phyloP scores from a whole-genome alignment of 2,888 invertebrate genomes.

The Galeopsomyia nigrocyanea region DNA sequence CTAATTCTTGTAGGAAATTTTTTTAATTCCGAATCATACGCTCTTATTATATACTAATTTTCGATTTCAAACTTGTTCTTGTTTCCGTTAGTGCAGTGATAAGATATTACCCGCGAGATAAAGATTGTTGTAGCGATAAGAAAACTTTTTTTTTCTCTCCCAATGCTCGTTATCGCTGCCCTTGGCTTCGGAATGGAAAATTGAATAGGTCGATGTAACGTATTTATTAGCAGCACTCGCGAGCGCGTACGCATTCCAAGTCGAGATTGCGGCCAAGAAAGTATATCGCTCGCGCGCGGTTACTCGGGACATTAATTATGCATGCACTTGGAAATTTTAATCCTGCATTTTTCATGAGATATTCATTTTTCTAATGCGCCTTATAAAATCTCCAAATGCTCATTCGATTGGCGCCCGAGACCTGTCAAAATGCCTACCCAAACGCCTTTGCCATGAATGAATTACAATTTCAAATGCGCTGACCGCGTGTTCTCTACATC shows the following conservation, averaged over 20 bases:
- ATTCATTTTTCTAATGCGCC: neutral
- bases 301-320: constrained; percentile 17
- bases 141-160: no score
- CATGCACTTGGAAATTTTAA: constrained; percentile 17
- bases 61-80: no score
- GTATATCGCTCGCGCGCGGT: no score
- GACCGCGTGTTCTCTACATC: neutral
- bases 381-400: constrained; percentile 1
- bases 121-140: no score
- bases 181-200: no score
- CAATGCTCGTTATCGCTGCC: no score
- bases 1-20: no score
- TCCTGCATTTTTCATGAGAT: constrained; percentile 18
- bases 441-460: constrained; percentile 4
- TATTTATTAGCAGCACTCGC: constrained; percentile 6
- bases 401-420: constrained; percentile 6
- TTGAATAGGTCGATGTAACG: neutral
- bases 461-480: constrained; percentile 22
- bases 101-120: no score
- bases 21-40: no score
- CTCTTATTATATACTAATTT: no score
- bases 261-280: constrained; percentile 18
- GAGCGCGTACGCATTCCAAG: neutral
- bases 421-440: neutral
- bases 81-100: no score